Evolutionary conservation across 2,888 invertebrate species (phyloP).

Genomic region (Serripes groenlandicus): DNA sequence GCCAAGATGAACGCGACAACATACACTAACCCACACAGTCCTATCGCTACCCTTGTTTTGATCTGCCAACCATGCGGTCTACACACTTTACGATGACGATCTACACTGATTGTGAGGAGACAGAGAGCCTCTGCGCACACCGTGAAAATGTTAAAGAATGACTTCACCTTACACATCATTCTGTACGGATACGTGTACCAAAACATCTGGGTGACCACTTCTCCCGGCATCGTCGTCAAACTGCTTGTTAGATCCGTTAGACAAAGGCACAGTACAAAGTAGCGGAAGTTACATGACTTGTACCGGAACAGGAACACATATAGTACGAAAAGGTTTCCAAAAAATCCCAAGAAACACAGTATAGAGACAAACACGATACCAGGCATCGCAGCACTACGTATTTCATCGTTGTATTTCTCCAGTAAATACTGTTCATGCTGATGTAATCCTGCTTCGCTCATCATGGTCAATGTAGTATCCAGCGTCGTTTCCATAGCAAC

Average conservation of each 20-base stretch:
- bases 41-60: constrained; percentile 15
- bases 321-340: constrained; percentile 57
- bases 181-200: constrained; percentile 56
- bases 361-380: constrained; percentile 52
- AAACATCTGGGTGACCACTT: constrained; percentile 51
- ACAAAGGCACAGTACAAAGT: constrained; percentile 60
- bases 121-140: constrained; percentile 68
- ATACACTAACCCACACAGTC: constrained; percentile 36
- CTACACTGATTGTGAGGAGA: constrained; percentile 73
- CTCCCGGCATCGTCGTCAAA: constrained; percentile 58
- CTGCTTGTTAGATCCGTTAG: constrained; percentile 51
- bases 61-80: constrained; percentile 67
- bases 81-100: constrained; percentile 77
- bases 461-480: too few species aligned
- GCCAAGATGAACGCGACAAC: constrained; percentile 37
- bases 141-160: constrained; percentile 65
- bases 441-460: too few species aligned
- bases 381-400: constrained; percentile 37
- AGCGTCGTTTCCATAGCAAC: too few species aligned
- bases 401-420: constrained; percentile 39
- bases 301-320: constrained; percentile 56
- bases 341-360: constrained; percentile 49
- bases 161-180: constrained; percentile 56
- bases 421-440: background rate
- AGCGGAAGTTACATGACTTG: constrained; percentile 55